Evolutionary conservation across 2,888 invertebrate genomes (phyloP).

Genomic region (Myathropa florea): DNA sequence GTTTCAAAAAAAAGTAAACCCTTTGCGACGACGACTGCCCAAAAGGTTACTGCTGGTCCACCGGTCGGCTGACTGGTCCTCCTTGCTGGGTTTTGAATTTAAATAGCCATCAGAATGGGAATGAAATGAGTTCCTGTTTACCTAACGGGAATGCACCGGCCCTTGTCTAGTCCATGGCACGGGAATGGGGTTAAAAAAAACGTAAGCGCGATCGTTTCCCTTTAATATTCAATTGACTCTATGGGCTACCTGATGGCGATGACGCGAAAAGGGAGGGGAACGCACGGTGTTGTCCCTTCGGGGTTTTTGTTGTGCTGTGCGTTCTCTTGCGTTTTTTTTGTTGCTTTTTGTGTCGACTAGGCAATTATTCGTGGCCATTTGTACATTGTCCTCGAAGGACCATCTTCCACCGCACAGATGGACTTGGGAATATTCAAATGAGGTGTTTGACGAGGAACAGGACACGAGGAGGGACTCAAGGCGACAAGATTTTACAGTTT

Average conservation of each 20-base stretch:
- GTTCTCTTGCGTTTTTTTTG: background rate
- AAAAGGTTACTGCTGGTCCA: background rate
- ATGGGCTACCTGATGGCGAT: slow-evolving; percentile 54
- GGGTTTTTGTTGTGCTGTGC: background rate
- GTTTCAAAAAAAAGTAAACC: slow-evolving; percentile 31
- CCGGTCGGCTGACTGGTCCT: slow-evolving; percentile 31
- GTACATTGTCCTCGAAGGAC: background rate
- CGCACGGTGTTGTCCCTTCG: background rate
- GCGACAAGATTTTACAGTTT: background rate
- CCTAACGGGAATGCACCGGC: slow-evolving; percentile 31
- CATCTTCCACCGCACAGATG: background rate
- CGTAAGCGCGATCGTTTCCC: slow-evolving; percentile 38
- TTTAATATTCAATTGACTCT: slow-evolving; percentile 54
- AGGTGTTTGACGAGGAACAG: background rate
- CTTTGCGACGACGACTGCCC: background rate
- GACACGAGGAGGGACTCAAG: background rate
- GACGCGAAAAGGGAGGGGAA: slow-evolving; percentile 26
- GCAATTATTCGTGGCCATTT: background rate
- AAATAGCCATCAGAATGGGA: slow-evolving; percentile 43
- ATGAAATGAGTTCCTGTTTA: slow-evolving; percentile 35
- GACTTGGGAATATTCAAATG: background rate
- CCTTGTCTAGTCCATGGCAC: slow-evolving; percentile 22
- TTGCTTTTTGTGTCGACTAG: background rate
- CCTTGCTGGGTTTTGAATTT: slow-evolving; percentile 8
- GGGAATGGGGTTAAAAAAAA: slow-evolving; percentile 40